A percentile compares a stretch with the other conserved stretches of the same genome.
Conservation (phyloP, 2,113 vertebrate species). For the Takifugu bimaculatus region DNA sequence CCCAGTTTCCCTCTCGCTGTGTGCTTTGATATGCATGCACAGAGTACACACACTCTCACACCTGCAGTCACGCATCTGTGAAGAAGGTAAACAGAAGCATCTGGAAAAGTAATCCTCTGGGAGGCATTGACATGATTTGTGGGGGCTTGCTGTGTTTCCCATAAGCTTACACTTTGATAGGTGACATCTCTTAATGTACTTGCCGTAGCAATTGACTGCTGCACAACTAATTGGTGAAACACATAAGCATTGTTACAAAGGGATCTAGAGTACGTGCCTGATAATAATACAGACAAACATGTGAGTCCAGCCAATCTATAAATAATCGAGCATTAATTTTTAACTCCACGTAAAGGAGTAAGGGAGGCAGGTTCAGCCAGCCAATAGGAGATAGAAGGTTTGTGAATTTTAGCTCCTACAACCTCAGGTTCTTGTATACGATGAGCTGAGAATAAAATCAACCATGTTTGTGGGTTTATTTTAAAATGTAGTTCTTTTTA, state of each 20-base stretch:
- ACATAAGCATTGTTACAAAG: conserved; percentile 2
- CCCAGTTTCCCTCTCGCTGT: conserved; percentile 67
- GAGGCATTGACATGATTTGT: conserved; percentile 65
- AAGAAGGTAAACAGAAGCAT: conserved; percentile 72
- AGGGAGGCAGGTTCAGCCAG: conserved; percentile 1
- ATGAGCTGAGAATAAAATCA: background rate
- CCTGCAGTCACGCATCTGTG: conserved; percentile 50
- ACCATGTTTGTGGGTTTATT: background rate
- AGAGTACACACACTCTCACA: conserved; percentile 21
- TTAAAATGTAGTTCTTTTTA: background rate
- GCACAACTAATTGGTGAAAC: conserved; percentile 30
- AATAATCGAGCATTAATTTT: conserved; percentile 57
- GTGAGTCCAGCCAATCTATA: conserved; percentile 44
- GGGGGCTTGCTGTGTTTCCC: conserved; percentile 37
- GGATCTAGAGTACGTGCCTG: conserved; percentile 8
- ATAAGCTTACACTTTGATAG: conserved; percentile 32
- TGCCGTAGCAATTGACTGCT: conserved; percentile 27
- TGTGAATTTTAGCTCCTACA: conserved; percentile 4
- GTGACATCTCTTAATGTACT: conserved; percentile 30
- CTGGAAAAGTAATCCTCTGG: conserved; percentile 70
- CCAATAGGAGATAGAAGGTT: conserved; percentile 18
- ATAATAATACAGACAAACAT: conserved; percentile 17
- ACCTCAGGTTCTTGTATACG: conserved; percentile 14
- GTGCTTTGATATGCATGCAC: conserved; percentile 18
- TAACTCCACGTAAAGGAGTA: conserved; percentile 41